A percentile compares a stretch with the other conserved stretches of the same genome.
Conservation (phyloP, 2,113 vertebrate species). For the Melanostigma gelatinosum region DNA sequence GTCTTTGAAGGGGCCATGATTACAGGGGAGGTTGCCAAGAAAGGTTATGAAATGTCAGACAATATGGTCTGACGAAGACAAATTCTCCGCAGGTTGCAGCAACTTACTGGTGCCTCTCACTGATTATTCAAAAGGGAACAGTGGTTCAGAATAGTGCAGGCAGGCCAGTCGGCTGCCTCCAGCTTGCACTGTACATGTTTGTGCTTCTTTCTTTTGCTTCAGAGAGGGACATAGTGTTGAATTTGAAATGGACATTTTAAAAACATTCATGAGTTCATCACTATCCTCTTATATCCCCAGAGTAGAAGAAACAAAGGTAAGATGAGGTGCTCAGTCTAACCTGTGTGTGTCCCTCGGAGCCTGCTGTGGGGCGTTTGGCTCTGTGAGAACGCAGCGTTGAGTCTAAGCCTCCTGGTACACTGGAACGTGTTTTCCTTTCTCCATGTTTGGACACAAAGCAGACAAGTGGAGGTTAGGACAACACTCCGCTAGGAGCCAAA, state of each 20-base stretch:
- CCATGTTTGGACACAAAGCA: slow-evolving; percentile 81
- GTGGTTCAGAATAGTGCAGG: slow-evolving; percentile 7
- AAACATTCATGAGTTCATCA: not conserved
- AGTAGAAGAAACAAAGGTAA: slow-evolving; percentile 5
- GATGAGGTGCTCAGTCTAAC: slow-evolving; percentile 36
- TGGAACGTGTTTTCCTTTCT: slow-evolving; percentile 80
- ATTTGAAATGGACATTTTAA: not conserved
- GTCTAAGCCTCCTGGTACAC: slow-evolving; percentile 72
- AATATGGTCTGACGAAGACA: slow-evolving; percentile 72
- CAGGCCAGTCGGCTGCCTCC: slow-evolving; percentile 8
- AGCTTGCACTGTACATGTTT: not conserved
- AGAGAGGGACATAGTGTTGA: not conserved
- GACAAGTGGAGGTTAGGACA: slow-evolving; percentile 83
- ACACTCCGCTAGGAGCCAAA: slow-evolving; percentile 79
- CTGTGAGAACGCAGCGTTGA: slow-evolving; percentile 72
- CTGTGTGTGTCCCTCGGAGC: slow-evolving; percentile 49
- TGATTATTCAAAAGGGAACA: not conserved
- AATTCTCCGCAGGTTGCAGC: slow-evolving; percentile 64
- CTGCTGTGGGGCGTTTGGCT: slow-evolving; percentile 54
- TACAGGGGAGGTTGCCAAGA: slow-evolving; percentile 65
- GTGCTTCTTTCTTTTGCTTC: slow-evolving; percentile 16
- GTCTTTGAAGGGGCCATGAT: slow-evolving; percentile 70
- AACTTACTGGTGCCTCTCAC: slow-evolving; percentile 36
- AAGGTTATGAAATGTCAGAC: slow-evolving; percentile 59
- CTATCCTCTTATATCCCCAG: not conserved